Evolutionary conservation across 2,888 invertebrate genomes (phyloP).

Genomic region (Strigamia crassipes): DNA sequence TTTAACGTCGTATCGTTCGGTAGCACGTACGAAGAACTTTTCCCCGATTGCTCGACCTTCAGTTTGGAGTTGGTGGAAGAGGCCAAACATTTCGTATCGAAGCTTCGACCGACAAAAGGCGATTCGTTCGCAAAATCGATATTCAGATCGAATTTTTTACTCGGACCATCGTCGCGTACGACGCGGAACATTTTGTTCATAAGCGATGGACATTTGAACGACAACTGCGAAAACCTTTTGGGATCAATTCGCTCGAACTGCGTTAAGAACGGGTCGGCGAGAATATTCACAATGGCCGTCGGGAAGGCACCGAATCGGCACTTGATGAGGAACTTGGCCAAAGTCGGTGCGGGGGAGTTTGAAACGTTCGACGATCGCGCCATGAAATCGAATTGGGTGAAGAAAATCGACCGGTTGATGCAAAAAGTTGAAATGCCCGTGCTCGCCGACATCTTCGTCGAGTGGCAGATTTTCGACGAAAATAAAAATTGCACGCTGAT

Average conservation of each 20-base stretch:
- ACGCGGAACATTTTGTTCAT: constrained; percentile 48
- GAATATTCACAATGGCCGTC: constrained; percentile 49
- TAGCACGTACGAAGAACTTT: constrained; percentile 48
- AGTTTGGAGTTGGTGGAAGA: neutral
- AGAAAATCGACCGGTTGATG: constrained; percentile 42
- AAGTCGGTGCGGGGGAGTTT: constrained; percentile 46
- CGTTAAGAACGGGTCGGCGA: neutral
- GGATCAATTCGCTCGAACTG: neutral
- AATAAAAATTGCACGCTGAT: constrained; percentile 1
- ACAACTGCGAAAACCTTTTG: neutral
- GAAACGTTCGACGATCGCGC: constrained; percentile 45
- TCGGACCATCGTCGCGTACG: constrained; percentile 18
- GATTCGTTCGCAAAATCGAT: constrained; percentile 43
- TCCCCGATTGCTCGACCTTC: constrained; percentile 36
- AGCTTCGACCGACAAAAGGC: constrained; percentile 31
- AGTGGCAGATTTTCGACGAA: constrained; percentile 50
- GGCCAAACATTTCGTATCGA: constrained; percentile 48
- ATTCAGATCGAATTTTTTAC: constrained; percentile 43
- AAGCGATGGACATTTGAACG: constrained; percentile 47
- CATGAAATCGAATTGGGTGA: neutral
- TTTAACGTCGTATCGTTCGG: constrained; percentile 62
- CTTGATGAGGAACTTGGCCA: constrained; percentile 45
- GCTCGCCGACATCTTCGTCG: constrained; percentile 48
- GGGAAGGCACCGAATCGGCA: constrained; percentile 47
- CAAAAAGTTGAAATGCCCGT: constrained; percentile 47